Base-by-base conservation (phyloP, 2,113 vertebrate genomes). In the Machaerirhynchus nigripectus region DNA sequence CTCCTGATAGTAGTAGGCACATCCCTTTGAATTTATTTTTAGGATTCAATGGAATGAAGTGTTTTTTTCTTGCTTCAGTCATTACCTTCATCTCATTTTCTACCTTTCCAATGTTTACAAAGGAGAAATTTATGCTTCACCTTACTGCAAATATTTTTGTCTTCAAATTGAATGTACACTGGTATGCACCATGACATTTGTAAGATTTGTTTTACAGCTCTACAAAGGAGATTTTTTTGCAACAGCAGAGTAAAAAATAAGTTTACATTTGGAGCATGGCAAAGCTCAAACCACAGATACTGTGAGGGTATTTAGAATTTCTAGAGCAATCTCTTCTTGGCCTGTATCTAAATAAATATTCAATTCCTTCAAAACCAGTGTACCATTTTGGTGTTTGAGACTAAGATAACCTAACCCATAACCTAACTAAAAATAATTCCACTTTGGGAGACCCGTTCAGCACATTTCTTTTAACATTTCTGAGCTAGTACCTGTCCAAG, bases 11-110 rank as follows among this genome's bases (percentile, higher is more conserved):
- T 73, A 68, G 64, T 15, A 77, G 57, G 77, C 76, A 90, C 90
- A 95, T 31, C 75, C 93, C 96, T 87, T 95, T 60, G 49, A 84
- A 59, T 96, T 97, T 97, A 97, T 98, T 98, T 97, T 98, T 97
- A 98, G 97, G 87, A 84, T 98, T 92, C 91, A 81, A 68, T 55
- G 94, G 91, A 98, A 97, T 57, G 50, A 95, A 93, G 65, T 50
- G 50, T 68, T 90, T 96, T 95, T 91, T 92, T 68, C 57, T 80
- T 74, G 35, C 42, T 75, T 91, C 73, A 64, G 46, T 87, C 75
- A 95, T 94, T 95, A 95, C 88, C 81, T 92, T 70, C 56, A 65
- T 53, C 86, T 81, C n/a, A 83, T 84, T 89, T 93, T 33, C 59
- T 17, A 15, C n/a, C 13, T 90, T 90, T 84, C n/a, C 37, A 80